phyloP scores from a whole-genome alignment of 2,797 vertebrate species.

The Loris lydekkerianus region DNA sequence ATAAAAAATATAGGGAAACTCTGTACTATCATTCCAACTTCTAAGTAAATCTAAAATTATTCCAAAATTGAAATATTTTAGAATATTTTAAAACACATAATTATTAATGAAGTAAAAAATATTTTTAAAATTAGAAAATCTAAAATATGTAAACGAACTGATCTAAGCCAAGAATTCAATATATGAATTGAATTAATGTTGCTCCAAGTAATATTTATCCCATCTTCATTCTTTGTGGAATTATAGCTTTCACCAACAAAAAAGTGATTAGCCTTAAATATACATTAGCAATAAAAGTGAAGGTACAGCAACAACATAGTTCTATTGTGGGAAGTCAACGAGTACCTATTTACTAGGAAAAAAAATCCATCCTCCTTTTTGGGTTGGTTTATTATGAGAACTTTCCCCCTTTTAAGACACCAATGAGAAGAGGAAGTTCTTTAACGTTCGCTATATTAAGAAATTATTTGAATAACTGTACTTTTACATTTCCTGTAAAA shows the following conservation, averaged over 20 bases:
- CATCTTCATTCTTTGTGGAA: slow-evolving; percentile 57
- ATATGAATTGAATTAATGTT: neutral
- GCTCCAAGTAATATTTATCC: slow-evolving; percentile 52
- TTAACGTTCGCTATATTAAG: slow-evolving; percentile 50
- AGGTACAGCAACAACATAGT: neutral
- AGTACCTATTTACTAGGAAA: slow-evolving; percentile 20
- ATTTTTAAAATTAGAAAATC: slow-evolving; percentile 44
- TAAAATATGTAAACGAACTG: slow-evolving; percentile 66
- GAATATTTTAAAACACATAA: slow-evolving; percentile 34
- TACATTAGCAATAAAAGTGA: slow-evolving; percentile 58
- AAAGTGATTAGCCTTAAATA: slow-evolving; percentile 68
- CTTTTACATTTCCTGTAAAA: slow-evolving; percentile 72
- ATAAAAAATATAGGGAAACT: neutral
- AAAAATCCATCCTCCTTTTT: slow-evolving; percentile 3
- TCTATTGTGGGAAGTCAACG: neutral
- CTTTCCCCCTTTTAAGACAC: slow-evolving; percentile 60
- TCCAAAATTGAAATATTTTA: neutral
- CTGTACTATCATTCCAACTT: neutral
- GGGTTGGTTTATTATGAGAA: slow-evolving; percentile 51
- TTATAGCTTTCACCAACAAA: slow-evolving; percentile 72
- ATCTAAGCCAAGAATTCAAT: slow-evolving; percentile 56
- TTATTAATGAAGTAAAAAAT: neutral
- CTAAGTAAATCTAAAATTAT: slow-evolving; percentile 47
- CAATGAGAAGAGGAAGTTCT: slow-evolving; percentile 75
- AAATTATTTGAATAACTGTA: slow-evolving; percentile 66